Base-by-base conservation (phyloP, 2,888 invertebrate species). In the Rhamphomyia laevipes region DNA sequence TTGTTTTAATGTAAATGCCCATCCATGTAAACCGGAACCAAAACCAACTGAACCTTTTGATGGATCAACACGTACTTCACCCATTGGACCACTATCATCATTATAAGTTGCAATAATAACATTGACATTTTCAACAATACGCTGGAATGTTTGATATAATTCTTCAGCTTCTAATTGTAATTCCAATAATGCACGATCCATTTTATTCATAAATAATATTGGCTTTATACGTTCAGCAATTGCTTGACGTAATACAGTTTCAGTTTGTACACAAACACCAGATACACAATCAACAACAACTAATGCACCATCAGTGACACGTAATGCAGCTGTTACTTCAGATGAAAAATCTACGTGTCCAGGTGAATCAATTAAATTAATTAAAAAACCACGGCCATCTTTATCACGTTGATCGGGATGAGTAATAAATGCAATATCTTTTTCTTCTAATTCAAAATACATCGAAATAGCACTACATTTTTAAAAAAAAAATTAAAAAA, bases 291-390 rank as follows among this genome's bases (percentile, higher is more conserved):
- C 99, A 9, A 99, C 99, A 46, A 99, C 99, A 48, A 99, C 99
- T 53, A 99, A 83, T 63, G 99, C 99, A 70, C 99, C 99, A 74
- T 99, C 99, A 66, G 99, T 99, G 45, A 99, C 99, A 78, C 99
- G 93, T 57, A 99, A 86, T 60, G 99, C 99, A 63, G 99, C 99
- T 48, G 99, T 99, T 59, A 99, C 99, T 77, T 99, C 97, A 57
- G 94, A 95, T 4, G 97, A 97, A 78, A 99, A 99, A 75, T 99
- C 99, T 67, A 99, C 99, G 86, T 99, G 99, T 58, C 99, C 99
- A 59, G 99, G 99, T 17, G 99, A 99, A 75, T 99, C 99, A 63
- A 99, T 99, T 74, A 99, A 76, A 74, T 99, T 99, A 77, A 99
- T 99, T 74, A 99, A 86, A 82, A 99, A 99, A 75, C 95, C 96